phyloP scores from a whole-genome alignment of 2,797 vertebrate species.

The Tolypeutes matacus region DNA sequence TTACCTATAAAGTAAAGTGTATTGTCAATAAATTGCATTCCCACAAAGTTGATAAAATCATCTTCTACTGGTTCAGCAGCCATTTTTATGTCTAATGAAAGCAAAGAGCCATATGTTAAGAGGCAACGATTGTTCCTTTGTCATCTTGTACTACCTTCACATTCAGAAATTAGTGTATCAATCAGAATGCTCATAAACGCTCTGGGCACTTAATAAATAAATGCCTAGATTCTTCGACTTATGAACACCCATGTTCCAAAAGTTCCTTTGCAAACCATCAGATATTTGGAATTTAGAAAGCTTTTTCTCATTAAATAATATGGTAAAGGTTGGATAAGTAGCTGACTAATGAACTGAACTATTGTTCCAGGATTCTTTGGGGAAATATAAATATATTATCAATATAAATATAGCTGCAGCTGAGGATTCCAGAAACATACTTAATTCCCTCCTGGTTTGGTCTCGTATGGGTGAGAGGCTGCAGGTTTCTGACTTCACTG shows the following conservation, averaged over 20 bases:
- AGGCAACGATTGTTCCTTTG: neutral
- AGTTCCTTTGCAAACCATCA: constrained; percentile 5
- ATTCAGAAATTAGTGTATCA: constrained; percentile 6
- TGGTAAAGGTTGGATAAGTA: neutral
- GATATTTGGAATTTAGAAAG: constrained; percentile 17
- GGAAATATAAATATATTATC: constrained; percentile 5
- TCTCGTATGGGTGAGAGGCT: neutral
- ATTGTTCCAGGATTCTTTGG: constrained; percentile 23
- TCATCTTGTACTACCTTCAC: neutral
- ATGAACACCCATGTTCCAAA: neutral
- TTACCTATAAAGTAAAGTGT: constrained; percentile 81
- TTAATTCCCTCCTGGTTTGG: constrained; percentile 1
- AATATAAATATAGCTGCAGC: neutral
- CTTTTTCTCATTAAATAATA: constrained; percentile 38
- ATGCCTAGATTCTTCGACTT: neutral
- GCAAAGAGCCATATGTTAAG: constrained; percentile 52
- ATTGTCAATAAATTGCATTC: constrained; percentile 72
- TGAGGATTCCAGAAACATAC: neutral
- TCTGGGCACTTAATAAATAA: constrained; percentile 24
- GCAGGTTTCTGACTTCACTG: neutral
- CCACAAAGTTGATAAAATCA: constrained; percentile 64
- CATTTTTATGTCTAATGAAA: constrained; percentile 75
- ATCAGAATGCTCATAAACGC: neutral
- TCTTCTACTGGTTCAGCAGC: neutral
- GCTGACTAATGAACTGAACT: constrained; percentile 24